Evolutionary conservation across 2,888 invertebrate species (phyloP).

Genomic region (Andrena trimmerana): DNA sequence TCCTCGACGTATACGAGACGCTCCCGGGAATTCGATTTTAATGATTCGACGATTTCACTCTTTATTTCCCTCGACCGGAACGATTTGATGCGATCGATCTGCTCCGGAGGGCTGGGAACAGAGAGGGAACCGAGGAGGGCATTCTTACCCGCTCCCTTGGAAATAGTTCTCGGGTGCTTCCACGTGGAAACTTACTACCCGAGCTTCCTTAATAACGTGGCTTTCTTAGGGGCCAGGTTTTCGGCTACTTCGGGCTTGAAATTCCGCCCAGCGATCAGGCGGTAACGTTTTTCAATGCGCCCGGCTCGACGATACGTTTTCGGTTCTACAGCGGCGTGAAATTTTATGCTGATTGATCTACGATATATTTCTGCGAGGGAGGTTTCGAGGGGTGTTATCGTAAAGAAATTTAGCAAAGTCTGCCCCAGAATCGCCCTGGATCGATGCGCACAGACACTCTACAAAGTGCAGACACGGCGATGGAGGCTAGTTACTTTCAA

Average conservation of each 20-base stretch:
- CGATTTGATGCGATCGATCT: conserved; percentile 50
- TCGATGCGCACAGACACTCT: no score
- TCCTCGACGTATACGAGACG: conserved; percentile 58
- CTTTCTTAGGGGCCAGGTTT: conserved; percentile 32
- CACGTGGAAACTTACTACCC: conserved; percentile 52
- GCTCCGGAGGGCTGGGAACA: not conserved
- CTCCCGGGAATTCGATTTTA: conserved; percentile 74
- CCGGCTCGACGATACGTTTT: not conserved
- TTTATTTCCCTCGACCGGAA: conserved; percentile 40
- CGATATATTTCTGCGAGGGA: no score
- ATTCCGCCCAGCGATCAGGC: not conserved
- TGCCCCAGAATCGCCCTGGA: no score
- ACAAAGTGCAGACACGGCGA: no score
- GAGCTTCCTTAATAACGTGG: conserved; percentile 62
- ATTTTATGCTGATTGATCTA: no score
- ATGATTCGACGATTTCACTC: conserved; percentile 75
- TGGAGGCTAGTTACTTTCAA: no score
- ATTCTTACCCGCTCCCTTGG: conserved; percentile 50
- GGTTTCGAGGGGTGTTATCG: no score
- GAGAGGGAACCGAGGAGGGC: conserved; percentile 20
- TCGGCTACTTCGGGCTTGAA: conserved; percentile 29
- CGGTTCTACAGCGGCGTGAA: not conserved
- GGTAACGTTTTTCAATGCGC: conserved; percentile 33
- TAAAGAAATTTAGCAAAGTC: no score
- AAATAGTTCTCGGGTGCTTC: conserved; percentile 55